These are phyloP conservation scores for Maconellicoccus hirsutus DNA, from an alignment of 1,140 invertebrate species.

Conservation along the genomic window DNA sequence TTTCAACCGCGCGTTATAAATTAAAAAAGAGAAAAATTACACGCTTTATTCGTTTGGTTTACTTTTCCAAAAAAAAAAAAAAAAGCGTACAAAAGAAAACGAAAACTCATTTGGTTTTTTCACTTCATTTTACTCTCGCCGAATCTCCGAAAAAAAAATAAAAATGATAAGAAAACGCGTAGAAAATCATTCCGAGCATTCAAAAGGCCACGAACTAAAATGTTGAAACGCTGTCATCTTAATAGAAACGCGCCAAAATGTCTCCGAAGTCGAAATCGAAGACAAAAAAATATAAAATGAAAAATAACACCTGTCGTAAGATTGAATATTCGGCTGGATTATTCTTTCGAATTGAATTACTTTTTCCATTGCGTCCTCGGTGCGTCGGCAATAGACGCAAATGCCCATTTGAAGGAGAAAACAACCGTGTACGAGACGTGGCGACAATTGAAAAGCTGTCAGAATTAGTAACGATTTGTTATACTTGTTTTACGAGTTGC, in stretches of 20 bases:
- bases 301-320: conserved; percentile 8
- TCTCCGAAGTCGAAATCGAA: background rate
- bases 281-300: background rate
- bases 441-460: conserved; percentile 7
- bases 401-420: background rate
- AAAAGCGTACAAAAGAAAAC: too few species aligned
- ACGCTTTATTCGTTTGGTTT: too few species aligned
- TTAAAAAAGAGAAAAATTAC: too few species aligned
- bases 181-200: background rate
- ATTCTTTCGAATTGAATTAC: conserved; percentile 5
- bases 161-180: too few species aligned
- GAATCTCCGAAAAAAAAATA: too few species aligned
- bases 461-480: conserved; percentile 9
- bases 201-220: conserved; percentile 7
- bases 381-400: background rate
- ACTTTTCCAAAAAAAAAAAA: too few species aligned
- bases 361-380: background rate
- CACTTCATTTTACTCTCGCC: too few species aligned
- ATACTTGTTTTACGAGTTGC: background rate
- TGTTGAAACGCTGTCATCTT: background rate
- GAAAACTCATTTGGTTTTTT: too few species aligned
- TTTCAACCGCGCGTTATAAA: too few species aligned
- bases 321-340: conserved; percentile 8
- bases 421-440: background rate
- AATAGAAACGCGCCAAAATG: background rate